Evolutionary conservation across 2,888 invertebrate genomes (phyloP), one percentile per base, ranked within the genome.

Genomic region (Athripsodes cinereus): DNA sequence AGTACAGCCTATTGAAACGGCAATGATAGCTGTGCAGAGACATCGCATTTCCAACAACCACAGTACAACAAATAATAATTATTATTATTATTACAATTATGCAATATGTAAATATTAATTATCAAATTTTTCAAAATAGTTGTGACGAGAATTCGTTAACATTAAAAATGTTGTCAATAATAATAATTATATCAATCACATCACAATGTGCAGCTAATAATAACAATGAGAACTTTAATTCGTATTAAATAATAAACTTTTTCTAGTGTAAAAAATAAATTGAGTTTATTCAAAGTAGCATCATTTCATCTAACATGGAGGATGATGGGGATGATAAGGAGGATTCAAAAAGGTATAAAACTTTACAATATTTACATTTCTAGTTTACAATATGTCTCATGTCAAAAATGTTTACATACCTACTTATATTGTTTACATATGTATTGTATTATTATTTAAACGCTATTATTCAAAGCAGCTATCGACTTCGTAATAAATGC

Each of bases 261-360:
- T 26, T 26, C 3, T 3, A 6, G 26, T 40, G 13, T 8, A 8
- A 40, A 8, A 40, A n/a, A 8, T 40, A 8, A 16, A 5, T 40
- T n/a, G 40, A 40, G 40, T 40, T 40, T 8, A n/a, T 40, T 13
- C 2, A 2, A n/a, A 16, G 3, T 40, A 40, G 16, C 5, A 13
- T n/a, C 5, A 40, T 40, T 8, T 40, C 40, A 8, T 40, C 16
- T 16, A 40, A 8, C 13, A 88, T 90, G 87, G 90, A 90, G 59
- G 90, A 91, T 71, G 90, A 90, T 66, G 86, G 84, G 53, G 90
- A 91, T 68, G 90, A 91, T 67, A 90, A 89, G 74, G 91, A 91
- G 73, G 88, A 88, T 68, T 83, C 88, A 11, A 92, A 91, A 79
- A 82, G 91, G 91, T 90, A 74, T n/a, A n/a, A n/a, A n/a, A n/a